Base-by-base conservation (phyloP, 2,797 vertebrate genomes). In the Carduelis carduelis region DNA sequence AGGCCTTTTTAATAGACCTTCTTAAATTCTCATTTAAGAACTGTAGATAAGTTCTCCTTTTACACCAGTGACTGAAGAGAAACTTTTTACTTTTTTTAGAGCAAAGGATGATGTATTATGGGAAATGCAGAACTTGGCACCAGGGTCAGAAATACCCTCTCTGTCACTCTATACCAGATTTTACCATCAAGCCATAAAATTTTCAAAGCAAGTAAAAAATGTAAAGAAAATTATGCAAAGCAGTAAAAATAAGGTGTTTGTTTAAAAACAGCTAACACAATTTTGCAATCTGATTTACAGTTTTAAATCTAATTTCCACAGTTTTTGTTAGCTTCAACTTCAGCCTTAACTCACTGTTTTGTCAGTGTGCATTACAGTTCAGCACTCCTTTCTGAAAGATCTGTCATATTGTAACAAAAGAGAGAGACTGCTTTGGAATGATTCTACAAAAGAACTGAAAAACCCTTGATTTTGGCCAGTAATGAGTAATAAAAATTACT, bases 381-480 rank as follows among this genome's bases (percentile, higher is more conserved):
- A 64, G 27, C 32, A 69, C 39, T 59, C 20, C 50, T 63, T 92
- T 75, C 16, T 91, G 88, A 82, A 95, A 72, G 49, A 68, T 69
- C 60, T 85, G 35, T 87, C 49, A 32, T 35, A 82, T 34, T 71
- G 49, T 66, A 87, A 92, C n/a, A 88, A 91, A 91, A 76, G 50
- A 76, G 34, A 87, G 43, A 82, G 66, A 30, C 26, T 90, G 27
- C 49, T 75, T 72, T 80, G n/a, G 75, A 85, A 75, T 83, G 80
- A 87, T 89, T 89, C 39, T 77, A 14, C 50, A 93, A 87, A 83
- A 61, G 70, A 96, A 90, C 44, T 79, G 74, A 90, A 93, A 88
- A 79, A 24, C 30, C 55, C 44, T 84, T 92, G 90, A 77, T 89
- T 93, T 90, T 47, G 60, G 49, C 39, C 80, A 74, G 71, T 84